Conservation (phyloP, 2,888 invertebrate genomes). For the Nemotelus pantherinus region DNA sequence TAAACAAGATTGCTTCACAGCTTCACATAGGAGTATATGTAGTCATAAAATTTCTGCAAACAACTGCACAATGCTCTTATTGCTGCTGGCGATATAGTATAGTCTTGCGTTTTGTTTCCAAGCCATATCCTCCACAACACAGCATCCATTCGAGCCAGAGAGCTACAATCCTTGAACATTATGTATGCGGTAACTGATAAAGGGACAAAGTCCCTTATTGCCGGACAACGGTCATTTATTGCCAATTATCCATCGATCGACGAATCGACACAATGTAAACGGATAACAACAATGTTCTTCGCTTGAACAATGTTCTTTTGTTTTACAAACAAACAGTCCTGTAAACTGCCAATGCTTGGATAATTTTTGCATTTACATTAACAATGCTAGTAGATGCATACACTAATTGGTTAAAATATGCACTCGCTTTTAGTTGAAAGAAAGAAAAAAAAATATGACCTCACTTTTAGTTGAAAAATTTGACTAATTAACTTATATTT, state of each 20-base stretch:
- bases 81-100: background rate
- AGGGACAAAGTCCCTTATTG: conserved; percentile 19
- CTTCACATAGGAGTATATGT: conserved; percentile 7
- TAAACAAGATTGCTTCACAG: conserved; percentile 23
- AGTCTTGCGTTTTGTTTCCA: background rate
- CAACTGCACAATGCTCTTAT: conserved; percentile 19
- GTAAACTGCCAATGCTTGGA: background rate
- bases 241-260: conserved; percentile 41
- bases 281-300: conserved; percentile 17
- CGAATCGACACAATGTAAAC: conserved; percentile 32
- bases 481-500: no score
- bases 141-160: no score
- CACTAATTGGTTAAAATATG: no score
- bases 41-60: conserved; percentile 33
- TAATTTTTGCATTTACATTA: background rate
- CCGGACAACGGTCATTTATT: conserved; percentile 31
- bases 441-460: no score
- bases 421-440: no score
- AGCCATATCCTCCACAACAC: no score
- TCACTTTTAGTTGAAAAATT: no score
- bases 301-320: background rate
- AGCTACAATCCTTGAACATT: background rate
- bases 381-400: background rate
- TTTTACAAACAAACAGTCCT: background rate
- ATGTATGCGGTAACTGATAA: conserved; percentile 27